These are phyloP conservation scores for Cecropterus lyciades DNA, from an alignment of 1,140 invertebrate genomes.

Conservation along the genomic window DNA sequence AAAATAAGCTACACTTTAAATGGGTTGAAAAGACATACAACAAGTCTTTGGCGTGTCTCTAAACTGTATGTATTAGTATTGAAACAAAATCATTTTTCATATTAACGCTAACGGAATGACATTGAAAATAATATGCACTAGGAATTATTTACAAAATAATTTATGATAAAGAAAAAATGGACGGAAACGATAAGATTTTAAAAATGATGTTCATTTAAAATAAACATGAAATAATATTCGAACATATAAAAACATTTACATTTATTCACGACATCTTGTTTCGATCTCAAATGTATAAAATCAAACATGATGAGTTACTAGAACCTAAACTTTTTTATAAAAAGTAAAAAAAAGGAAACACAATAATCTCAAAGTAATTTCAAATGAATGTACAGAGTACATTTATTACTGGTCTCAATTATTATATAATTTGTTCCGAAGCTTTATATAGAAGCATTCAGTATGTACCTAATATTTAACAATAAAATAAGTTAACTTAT, in stretches of 20 bases:
- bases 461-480: constrained; percentile 51
- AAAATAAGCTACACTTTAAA: constrained; percentile 57
- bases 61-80: constrained; percentile 77
- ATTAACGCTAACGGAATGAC: constrained; percentile 29
- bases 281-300: constrained; percentile 27
- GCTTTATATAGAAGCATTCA: constrained; percentile 23
- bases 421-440: constrained; percentile 40
- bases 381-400: constrained; percentile 61
- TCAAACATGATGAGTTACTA: constrained; percentile 38
- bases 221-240: constrained; percentile 21
- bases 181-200: constrained; percentile 77
- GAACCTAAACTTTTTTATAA: constrained; percentile 68
- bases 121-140: constrained; percentile 43
- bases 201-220: constrained; percentile 45
- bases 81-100: constrained; percentile 50
- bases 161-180: constrained; percentile 66
- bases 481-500: constrained; percentile 70
- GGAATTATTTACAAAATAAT: constrained; percentile 63
- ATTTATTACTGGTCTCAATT: constrained; percentile 50
- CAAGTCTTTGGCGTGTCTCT: constrained; percentile 80
- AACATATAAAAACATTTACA: constrained; percentile 29
- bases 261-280: constrained; percentile 42
- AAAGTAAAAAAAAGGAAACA: constrained; percentile 75
- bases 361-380: constrained; percentile 82
- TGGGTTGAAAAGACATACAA: constrained; percentile 62